phyloP scores from a whole-genome alignment of 2,888 invertebrate genomes.

The Cataglyphis cursor region DNA sequence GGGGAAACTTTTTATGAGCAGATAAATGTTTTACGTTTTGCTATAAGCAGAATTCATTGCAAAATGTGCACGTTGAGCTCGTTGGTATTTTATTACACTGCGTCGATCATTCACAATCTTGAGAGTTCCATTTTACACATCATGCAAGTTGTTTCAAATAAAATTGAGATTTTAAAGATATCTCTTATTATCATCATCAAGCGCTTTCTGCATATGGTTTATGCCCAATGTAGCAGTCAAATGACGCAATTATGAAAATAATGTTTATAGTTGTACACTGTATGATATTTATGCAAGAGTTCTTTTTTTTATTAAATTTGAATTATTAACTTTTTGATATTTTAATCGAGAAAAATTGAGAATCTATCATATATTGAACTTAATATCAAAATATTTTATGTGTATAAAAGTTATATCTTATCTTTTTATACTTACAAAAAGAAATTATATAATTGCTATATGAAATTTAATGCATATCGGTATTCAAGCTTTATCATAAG shows the following conservation, averaged over 20 bases:
- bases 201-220: not conserved
- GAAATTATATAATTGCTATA: not conserved
- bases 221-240: not conserved
- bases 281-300: not conserved
- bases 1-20: constrained; percentile 1
- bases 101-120: not conserved
- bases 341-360: not conserved
- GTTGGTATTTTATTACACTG: constrained; percentile 4
- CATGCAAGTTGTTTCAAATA: not conserved
- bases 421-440: not conserved
- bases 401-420: not conserved
- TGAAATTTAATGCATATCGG: not conserved
- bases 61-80: not conserved
- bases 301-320: not conserved
- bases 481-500: not conserved
- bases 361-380: not conserved
- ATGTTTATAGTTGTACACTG: not conserved
- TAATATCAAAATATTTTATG: not conserved
- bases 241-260: not conserved
- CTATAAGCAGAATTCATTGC: constrained; percentile 7
- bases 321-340: not conserved
- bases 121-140: not conserved
- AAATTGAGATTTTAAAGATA: not conserved
- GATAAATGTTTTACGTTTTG: constrained; percentile 7
- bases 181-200: not conserved